Percentiles rank a stretch among this genome's conserved stretches.
Conservation (phyloP, 2,113 vertebrate genomes). For the Glareola pratincola region DNA sequence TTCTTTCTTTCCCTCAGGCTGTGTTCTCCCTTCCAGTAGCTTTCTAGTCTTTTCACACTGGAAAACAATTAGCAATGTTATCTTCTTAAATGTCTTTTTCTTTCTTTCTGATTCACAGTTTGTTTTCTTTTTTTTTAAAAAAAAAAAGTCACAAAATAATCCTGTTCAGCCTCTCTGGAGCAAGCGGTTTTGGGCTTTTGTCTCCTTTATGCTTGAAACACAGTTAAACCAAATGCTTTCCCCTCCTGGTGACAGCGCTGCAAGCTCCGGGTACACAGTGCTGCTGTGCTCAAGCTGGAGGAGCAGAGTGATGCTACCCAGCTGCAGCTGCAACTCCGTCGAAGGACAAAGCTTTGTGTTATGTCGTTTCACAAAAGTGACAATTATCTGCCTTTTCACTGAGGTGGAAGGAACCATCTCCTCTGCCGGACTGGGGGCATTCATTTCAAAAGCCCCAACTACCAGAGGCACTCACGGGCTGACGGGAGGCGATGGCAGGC, state of each 20-base stretch:
- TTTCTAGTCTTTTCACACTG: not conserved
- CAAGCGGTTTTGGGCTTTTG: constrained; percentile 19
- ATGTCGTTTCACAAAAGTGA: constrained; percentile 37
- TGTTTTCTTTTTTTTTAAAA: no score
- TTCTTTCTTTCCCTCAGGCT: not conserved
- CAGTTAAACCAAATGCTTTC: constrained; percentile 14
- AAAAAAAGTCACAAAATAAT: constrained; percentile 26
- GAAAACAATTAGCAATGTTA: not conserved
- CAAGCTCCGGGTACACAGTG: constrained; percentile 18
- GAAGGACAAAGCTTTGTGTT: constrained; percentile 65
- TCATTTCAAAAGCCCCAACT: not conserved
- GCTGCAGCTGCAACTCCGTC: constrained; percentile 62
- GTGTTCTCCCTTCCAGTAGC: not conserved
- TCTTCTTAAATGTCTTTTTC: not conserved
- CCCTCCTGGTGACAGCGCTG: constrained; percentile 40
- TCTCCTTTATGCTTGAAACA: constrained; percentile 21
- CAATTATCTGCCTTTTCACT: constrained; percentile 5
- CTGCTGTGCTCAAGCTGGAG: constrained; percentile 45
- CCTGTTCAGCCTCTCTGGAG: not conserved
- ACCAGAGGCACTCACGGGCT: not conserved
- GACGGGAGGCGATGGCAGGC: not conserved
- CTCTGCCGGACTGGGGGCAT: not conserved
- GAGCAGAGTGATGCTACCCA: constrained; percentile 30
- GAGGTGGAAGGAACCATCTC: constrained; percentile 2
- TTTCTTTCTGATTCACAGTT: not conserved